Percentiles rank a stretch among this genome's conserved stretches.
These are phyloP conservation scores for Tetragnatha montana DNA, from an alignment of 2,888 invertebrate species.

Conservation along the genomic window DNA sequence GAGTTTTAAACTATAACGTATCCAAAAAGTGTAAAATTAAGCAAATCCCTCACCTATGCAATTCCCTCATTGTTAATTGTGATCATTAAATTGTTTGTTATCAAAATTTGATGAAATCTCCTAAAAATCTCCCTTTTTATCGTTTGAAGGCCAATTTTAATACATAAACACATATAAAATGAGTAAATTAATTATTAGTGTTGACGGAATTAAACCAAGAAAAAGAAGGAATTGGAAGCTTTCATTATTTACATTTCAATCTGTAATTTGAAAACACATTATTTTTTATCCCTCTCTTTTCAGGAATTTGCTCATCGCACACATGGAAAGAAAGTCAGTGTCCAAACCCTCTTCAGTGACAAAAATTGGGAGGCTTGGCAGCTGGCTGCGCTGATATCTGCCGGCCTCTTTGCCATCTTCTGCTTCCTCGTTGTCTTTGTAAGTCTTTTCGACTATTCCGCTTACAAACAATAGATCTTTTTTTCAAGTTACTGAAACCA, in stretches of 20 bases:
- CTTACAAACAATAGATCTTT: no score
- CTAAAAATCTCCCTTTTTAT: no score
- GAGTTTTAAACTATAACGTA: no score
- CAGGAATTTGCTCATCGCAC: constrained; percentile 19
- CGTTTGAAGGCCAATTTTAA: no score
- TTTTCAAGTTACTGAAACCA: not conserved
- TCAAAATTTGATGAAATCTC: no score
- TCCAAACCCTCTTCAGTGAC: constrained; percentile 63
- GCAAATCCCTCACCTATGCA: no score
- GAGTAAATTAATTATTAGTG: no score
- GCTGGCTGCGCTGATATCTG: constrained; percentile 64
- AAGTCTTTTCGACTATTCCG: not conserved
- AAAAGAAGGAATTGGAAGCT: not conserved
- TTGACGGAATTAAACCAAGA: no score
- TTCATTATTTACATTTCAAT: not conserved
- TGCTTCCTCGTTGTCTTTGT: constrained; percentile 60
- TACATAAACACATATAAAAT: no score
- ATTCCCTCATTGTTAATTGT: no score
- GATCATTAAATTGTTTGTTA: no score
- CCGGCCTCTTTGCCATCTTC: constrained; percentile 65
- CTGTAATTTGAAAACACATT: not conserved
- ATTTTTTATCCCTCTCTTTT: constrained; percentile 3
- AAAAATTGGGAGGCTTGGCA: constrained; percentile 71
- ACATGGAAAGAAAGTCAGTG: constrained; percentile 47
- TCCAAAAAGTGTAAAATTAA: no score